Evolutionary conservation across 2,888 invertebrate genomes (phyloP).

Genomic region (Dynastes hyllus): DNA sequence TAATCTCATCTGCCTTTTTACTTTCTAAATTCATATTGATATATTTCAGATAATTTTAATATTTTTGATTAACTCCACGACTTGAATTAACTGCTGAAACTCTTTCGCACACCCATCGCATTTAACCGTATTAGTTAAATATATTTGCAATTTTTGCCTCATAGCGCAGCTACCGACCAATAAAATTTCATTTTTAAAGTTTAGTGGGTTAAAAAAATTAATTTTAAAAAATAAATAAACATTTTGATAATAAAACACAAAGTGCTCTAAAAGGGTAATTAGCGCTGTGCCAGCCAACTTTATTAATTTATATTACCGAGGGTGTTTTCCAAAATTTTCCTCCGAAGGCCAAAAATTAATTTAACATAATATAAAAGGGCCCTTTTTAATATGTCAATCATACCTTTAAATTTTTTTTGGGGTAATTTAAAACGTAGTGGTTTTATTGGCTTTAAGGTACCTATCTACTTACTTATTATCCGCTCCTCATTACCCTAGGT

Average conservation of each 20-base stretch:
- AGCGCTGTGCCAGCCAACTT: conserved; percentile 33
- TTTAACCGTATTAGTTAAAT: not conserved
- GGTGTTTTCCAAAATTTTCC: too few species aligned
- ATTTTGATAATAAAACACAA: conserved; percentile 40
- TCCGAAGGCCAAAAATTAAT: conserved; percentile 11
- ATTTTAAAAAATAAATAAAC: too few species aligned
- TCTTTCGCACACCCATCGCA: not conserved
- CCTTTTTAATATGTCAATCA: not conserved
- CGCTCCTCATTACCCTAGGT: too few species aligned
- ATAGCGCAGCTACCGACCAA: not conserved
- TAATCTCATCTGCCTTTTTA: too few species aligned
- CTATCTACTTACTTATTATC: too few species aligned
- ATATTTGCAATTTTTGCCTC: conserved; percentile 2
- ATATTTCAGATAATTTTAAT: too few species aligned
- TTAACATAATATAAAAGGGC: not conserved
- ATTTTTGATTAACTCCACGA: too few species aligned
- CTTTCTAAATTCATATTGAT: too few species aligned
- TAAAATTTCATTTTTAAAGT: conserved; percentile 17
- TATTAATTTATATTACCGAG: conserved; percentile 46
- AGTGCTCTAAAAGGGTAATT: conserved; percentile 41
- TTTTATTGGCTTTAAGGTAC: too few species aligned
- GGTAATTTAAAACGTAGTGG: not conserved
- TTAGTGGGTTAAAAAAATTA: conserved; percentile 11
- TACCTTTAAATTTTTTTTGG: too few species aligned
- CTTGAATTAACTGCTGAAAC: too few species aligned